Conservation (phyloP, 2,888 invertebrate genomes). For the Pegoplata infirma region DNA sequence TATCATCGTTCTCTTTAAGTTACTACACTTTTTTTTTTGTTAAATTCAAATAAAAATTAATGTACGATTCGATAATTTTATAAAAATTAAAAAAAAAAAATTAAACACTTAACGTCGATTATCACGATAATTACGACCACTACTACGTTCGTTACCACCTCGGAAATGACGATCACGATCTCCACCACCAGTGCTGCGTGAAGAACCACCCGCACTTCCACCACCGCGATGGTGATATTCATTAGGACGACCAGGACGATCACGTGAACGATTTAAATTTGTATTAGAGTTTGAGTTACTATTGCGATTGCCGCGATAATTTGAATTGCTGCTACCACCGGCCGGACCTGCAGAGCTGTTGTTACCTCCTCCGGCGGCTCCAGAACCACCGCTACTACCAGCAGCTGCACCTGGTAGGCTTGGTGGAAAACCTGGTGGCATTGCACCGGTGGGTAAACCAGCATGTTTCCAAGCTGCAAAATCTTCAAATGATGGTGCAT, state of each 20-base stretch:
- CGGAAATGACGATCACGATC: constrained; percentile 79
- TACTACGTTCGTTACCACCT: constrained; percentile 73
- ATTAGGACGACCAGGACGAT: constrained; percentile 71
- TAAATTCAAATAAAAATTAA: constrained; percentile 33
- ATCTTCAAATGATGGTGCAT: constrained; percentile 86
- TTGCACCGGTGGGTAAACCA: constrained; percentile 70
- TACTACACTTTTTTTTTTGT: constrained; percentile 54
- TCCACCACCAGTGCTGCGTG: constrained; percentile 65
- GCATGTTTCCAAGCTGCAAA: constrained; percentile 75
- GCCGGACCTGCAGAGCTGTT: constrained; percentile 49
- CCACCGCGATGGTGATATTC: constrained; percentile 73
- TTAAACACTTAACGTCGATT: constrained; percentile 67
- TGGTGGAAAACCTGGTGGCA: constrained; percentile 71
- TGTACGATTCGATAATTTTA: constrained; percentile 52
- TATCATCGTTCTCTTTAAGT: too few relatives aligned
- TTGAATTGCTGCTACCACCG: constrained; percentile 65
- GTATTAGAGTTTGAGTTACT: constrained; percentile 60
- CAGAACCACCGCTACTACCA: constrained; percentile 27
- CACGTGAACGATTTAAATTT: constrained; percentile 74
- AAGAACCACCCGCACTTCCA: constrained; percentile 65
- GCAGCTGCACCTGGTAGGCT: constrained; percentile 66
- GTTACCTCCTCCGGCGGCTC: constrained; percentile 35
- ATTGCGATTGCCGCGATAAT: constrained; percentile 73
- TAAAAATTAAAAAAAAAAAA: constrained; percentile 32
- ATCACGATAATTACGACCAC: constrained; percentile 68